Evolutionary conservation across 2,888 invertebrate genomes (phyloP).

Genomic region (Leucophora obtusa): DNA sequence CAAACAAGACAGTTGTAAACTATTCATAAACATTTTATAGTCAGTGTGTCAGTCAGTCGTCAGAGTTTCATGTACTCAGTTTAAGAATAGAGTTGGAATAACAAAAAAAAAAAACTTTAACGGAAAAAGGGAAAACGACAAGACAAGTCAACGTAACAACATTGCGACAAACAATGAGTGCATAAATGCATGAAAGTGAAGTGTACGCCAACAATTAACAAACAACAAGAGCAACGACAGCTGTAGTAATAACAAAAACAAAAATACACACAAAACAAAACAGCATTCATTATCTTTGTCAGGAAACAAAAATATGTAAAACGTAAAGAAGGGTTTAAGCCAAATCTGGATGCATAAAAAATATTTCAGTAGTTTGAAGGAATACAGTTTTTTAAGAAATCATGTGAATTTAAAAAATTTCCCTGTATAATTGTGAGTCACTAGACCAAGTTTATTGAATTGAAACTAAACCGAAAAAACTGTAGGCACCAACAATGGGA

Average conservation of each 20-base stretch:
- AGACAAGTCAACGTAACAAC: slow-evolving; percentile 34
- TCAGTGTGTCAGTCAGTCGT: not conserved
- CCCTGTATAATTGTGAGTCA: no score
- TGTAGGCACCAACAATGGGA: no score
- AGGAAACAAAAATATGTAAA: not conserved
- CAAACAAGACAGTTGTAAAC: slow-evolving; percentile 1
- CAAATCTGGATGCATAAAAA: no score
- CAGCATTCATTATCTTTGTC: slow-evolving; percentile 11
- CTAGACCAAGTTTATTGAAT: no score
- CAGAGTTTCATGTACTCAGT: not conserved
- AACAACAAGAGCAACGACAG: slow-evolving; percentile 38
- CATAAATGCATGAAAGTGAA: slow-evolving; percentile 62
- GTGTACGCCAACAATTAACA: slow-evolving; percentile 57
- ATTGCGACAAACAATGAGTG: slow-evolving; percentile 36
- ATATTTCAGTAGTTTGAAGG: no score
- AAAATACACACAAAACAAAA: not conserved
- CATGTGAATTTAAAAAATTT: no score
- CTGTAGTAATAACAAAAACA: not conserved
- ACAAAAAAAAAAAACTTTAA: slow-evolving; percentile 8
- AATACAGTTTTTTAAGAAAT: no score
- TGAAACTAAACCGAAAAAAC: no score
- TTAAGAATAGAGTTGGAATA: not conserved
- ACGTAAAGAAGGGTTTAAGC: not conserved
- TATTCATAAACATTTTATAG: not conserved
- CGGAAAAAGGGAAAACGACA: not conserved